Evolutionary conservation across 2,888 invertebrate species (phyloP).

Genomic region (Lasioglossum villosulum): DNA sequence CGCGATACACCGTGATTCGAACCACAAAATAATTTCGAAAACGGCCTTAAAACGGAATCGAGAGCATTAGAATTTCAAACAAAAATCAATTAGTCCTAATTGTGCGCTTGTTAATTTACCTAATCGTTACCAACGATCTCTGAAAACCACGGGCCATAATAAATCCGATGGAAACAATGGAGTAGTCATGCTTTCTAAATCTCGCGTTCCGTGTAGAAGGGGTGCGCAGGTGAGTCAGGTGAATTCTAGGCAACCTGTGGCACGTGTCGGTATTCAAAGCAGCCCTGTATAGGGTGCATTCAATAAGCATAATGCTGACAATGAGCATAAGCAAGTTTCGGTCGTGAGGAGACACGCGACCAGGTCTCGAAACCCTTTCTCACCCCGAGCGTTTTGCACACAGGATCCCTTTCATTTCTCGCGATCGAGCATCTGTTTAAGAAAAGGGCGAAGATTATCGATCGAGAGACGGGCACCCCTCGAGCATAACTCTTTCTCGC

Average conservation of each 20-base stretch:
- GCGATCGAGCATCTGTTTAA: constrained; percentile 71
- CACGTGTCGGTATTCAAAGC: constrained; percentile 75
- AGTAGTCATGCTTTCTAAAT: constrained; percentile 41
- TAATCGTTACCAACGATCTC: constrained; percentile 30
- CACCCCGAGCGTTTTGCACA: constrained; percentile 66
- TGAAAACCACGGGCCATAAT: neutral
- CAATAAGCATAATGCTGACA: constrained; percentile 77
- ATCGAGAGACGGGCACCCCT: constrained; percentile 63
- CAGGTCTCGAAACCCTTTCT: constrained; percentile 66
- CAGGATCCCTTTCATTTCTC: constrained; percentile 63
- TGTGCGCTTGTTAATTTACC: neutral
- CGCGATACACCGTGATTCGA: neutral
- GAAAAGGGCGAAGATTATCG: constrained; percentile 79
- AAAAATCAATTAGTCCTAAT: constrained; percentile 5
- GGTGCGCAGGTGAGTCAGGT: constrained; percentile 27
- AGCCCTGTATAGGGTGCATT: constrained; percentile 71
- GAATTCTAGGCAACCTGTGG: constrained; percentile 63
- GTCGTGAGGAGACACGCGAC: constrained; percentile 75
- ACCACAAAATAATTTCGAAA: neutral
- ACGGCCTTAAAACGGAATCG: neutral
- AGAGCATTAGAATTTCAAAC: neutral
- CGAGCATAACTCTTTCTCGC: constrained; percentile 38
- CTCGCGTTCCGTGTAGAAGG: neutral
- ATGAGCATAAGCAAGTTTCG: neutral
- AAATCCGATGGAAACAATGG: constrained; percentile 10